phyloP scores from a whole-genome alignment of 2,113 vertebrate genomes.

The Xyliphius kryptos region DNA sequence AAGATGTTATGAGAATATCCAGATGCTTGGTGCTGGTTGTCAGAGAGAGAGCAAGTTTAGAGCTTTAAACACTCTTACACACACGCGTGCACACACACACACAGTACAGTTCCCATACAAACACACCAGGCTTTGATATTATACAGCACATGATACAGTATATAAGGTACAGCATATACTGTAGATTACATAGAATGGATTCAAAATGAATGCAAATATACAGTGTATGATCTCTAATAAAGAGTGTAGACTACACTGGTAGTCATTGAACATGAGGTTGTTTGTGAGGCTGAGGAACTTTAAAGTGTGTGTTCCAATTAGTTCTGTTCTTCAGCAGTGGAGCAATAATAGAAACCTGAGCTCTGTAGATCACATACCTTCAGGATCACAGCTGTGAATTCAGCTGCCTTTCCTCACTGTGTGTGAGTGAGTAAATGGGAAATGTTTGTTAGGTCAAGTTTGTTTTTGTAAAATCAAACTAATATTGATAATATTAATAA shows the following conservation, averaged over 20 bases:
- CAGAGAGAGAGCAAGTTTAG: conserved; percentile 40
- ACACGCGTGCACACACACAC: too few relatives aligned
- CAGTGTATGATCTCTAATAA: too few relatives aligned
- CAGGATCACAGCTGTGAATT: conserved; percentile 41
- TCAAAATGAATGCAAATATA: too few relatives aligned
- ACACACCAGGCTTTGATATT: too few relatives aligned
- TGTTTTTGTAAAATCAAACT: not conserved
- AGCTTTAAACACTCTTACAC: conserved; percentile 47
- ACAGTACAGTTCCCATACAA: too few relatives aligned
- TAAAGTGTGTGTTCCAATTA: conserved; percentile 1
- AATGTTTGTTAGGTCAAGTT: not conserved
- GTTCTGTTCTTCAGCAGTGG: conserved; percentile 33
- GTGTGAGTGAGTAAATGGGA: conserved; percentile 3
- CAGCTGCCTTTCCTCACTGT: conserved; percentile 34
- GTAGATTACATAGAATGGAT: too few relatives aligned
- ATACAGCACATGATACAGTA: too few relatives aligned
- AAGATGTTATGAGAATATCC: conserved; percentile 52
- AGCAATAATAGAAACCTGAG: conserved; percentile 46
- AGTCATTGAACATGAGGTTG: too few relatives aligned
- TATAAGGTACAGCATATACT: too few relatives aligned
- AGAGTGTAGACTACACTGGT: too few relatives aligned
- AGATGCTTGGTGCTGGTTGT: conserved; percentile 49
- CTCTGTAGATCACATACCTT: conserved; percentile 35
- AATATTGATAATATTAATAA: not conserved
- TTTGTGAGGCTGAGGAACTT: not conserved